Conservation (phyloP, 2,888 invertebrate genomes). For the Rhyacophila evoluta region DNA sequence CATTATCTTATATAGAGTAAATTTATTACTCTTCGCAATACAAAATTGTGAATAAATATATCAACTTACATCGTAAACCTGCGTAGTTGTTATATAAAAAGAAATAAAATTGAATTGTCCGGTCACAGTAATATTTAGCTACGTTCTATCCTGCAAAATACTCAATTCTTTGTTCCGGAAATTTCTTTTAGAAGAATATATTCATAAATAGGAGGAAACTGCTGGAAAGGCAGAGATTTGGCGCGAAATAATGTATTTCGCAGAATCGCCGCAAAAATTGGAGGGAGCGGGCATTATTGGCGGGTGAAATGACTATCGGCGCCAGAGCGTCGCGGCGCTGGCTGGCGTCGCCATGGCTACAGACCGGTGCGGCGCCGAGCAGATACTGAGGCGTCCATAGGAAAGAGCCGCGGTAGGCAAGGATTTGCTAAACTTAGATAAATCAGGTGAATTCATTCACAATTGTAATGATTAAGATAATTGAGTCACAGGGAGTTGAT, state of each 20-base stretch:
- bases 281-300: constrained; percentile 11
- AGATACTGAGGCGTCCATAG: constrained; percentile 32
- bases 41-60: no score
- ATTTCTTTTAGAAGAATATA: neutral
- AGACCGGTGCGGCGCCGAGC: constrained; percentile 30
- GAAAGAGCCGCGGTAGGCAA: neutral
- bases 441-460: neutral
- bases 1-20: no score
- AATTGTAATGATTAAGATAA: no score
- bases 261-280: neutral
- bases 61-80: no score
- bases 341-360: constrained; percentile 38
- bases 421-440: neutral
- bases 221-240: neutral
- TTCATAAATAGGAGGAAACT: neutral
- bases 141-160: neutral
- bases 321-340: constrained; percentile 37
- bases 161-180: neutral
- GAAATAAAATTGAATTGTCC: neutral
- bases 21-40: no score
- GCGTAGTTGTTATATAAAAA: neutral
- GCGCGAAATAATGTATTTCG: neutral
- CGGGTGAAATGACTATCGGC: neutral
- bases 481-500: no score
- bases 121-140: neutral